phyloP scores from a whole-genome alignment of 2,888 invertebrate genomes.

The Idaea straminata region DNA sequence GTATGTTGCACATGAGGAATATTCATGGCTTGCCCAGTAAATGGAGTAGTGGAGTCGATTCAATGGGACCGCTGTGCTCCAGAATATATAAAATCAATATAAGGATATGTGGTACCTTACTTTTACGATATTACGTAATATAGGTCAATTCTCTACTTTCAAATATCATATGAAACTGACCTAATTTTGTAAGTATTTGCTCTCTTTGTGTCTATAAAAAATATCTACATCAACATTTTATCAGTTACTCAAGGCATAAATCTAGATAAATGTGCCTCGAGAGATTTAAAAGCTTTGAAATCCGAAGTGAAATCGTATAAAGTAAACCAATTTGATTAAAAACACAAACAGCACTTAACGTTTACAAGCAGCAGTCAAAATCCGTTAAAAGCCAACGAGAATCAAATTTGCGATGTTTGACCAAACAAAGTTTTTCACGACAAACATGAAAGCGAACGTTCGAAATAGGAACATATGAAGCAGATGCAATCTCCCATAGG shows the following conservation, averaged over 20 bases:
- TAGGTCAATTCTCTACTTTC: conserved; percentile 19
- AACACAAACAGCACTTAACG: conserved; percentile 21
- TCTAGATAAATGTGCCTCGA: background rate
- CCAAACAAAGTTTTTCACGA: conserved; percentile 27
- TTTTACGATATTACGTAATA: conserved; percentile 22
- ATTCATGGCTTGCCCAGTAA: conserved; percentile 56
- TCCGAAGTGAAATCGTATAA: conserved; percentile 12
- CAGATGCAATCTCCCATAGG: conserved; percentile 70
- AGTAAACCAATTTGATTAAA: conserved; percentile 5
- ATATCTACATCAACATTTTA: background rate
- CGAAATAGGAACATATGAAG: conserved; percentile 30
- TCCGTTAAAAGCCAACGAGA: conserved; percentile 19
- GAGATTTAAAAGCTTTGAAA: conserved; percentile 14
- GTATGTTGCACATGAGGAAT: conserved; percentile 58
- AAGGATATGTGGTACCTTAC: conserved; percentile 19
- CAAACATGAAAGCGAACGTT: conserved; percentile 25
- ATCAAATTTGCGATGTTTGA: conserved; percentile 8
- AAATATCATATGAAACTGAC: background rate
- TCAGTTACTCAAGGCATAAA: conserved; percentile 10
- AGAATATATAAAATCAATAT: conserved; percentile 33
- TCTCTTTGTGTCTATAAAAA: background rate
- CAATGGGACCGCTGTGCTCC: conserved; percentile 35
- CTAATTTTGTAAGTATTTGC: background rate
- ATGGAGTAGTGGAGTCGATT: conserved; percentile 48
- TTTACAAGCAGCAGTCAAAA: conserved; percentile 16